Base-by-base conservation (phyloP, 2,888 invertebrate genomes). In the Polydrusus tereticollis region DNA sequence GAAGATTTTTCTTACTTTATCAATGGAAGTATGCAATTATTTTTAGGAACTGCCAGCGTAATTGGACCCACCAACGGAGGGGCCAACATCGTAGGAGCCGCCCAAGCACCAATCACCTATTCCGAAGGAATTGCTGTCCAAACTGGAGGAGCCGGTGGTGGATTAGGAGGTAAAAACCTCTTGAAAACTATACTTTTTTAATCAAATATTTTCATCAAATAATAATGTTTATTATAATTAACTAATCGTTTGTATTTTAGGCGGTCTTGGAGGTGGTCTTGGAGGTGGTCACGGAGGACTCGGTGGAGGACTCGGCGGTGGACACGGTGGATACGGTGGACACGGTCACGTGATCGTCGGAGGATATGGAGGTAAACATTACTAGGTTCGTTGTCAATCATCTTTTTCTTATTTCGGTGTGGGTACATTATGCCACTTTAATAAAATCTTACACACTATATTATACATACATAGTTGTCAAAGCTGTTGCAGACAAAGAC, bases 61-160 rank as follows among this genome's bases (percentile, higher is more conserved):
- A 68, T 76, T 65, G 76, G 76, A 69, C 74, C 76, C 63, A 74
- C 74, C 36, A 72, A 74, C 63, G 71, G 76, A 62, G 70, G 72
- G 38, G 72, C 75, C 66, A 64, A 75, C 41, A 70, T 74, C 26
- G 74, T 74, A 23, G 74, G 74, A 67, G 74, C 74, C 29, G 74
- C 74, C 36, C 74, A 74, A 74, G 74, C 74, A 21, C 70, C 74
- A 26, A 74, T 71, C 67, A 67, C 67, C 38, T 74, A 74, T 20
- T 74, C 75, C 62, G 77, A 73, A 67, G 76, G 73, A 36, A 26
- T 72, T 29, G 71, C 74, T 41, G 77, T 72, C 45, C 64, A 73
- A 18, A 72, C 74, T 62, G 76, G 76, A 50, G 75, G 72, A 65
- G 75, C 71, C 21, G 74, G 71, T 16, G 74, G 74, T 38, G 67